Percentiles rank a stretch among this genome's conserved stretches.
phyloP scores from a whole-genome alignment of 2,113 vertebrate species.

The Pontoporia blainvillei region DNA sequence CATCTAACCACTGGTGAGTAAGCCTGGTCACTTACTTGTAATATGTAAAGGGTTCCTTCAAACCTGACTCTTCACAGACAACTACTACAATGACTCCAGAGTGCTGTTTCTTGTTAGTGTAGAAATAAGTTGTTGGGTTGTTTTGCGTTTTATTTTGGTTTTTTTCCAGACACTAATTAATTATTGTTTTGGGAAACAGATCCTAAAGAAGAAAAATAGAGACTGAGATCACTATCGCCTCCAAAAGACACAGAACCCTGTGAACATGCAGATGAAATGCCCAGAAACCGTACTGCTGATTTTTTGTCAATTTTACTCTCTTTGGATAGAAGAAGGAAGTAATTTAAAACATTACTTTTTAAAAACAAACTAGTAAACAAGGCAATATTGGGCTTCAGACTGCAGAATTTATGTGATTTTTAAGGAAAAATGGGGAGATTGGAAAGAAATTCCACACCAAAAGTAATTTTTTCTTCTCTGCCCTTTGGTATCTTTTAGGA shows the following conservation, averaged over 20 bases:
- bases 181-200: not conserved
- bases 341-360: conserved; percentile 6
- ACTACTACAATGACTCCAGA: not conserved
- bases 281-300: not conserved
- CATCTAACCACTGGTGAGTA: not conserved
- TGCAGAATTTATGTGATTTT: not conserved
- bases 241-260: not conserved
- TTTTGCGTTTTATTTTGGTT: not conserved
- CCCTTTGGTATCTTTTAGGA: not conserved
- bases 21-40: not conserved
- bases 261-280: not conserved
- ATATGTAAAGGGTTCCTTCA: not conserved
- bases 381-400: not conserved
- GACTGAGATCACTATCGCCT: not conserved
- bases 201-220: not conserved
- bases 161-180: not conserved
- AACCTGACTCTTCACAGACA: not conserved
- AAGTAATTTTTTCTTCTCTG: not conserved
- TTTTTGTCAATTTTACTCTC: not conserved
- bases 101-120: not conserved
- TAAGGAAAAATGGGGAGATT: not conserved
- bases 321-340: not conserved
- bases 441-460: not conserved
- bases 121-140: not conserved
- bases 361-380: not conserved